phyloP scores from a whole-genome alignment of 1,140 invertebrate species.

The Harlomillsia oculata region DNA sequence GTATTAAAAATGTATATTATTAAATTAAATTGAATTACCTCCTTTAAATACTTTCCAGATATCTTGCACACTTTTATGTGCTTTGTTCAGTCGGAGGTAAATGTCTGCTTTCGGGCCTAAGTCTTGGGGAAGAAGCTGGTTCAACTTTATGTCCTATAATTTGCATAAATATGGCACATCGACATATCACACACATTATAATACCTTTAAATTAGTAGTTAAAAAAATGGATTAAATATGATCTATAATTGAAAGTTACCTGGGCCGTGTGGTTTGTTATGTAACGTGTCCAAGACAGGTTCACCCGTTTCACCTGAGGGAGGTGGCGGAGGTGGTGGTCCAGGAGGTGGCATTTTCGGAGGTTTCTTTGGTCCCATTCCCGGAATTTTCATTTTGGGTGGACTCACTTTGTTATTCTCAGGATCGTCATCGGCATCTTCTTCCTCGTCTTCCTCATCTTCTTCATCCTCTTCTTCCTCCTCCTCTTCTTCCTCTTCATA shows the following conservation, averaged over 20 bases:
- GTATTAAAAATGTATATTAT: too few species aligned
- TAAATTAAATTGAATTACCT: too few species aligned
- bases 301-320: background rate
- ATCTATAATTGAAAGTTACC: background rate
- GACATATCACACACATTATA: background rate
- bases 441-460: conserved; percentile 5
- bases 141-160: conserved; percentile 1
- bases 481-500: background rate
- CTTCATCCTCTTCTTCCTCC: background rate
- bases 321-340: too few species aligned
- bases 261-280: background rate
- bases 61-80: conserved; percentile 11
- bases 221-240: background rate
- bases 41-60: conserved; percentile 16
- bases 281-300: background rate
- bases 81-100: conserved; percentile 13
- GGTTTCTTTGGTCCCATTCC: background rate
- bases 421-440: conserved; percentile 5
- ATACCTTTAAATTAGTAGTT: background rate
- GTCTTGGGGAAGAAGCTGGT: background rate
- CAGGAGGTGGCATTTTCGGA: too few species aligned
- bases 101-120: conserved; percentile 10
- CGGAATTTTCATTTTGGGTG: conserved; percentile 7
- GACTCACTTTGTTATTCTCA: conserved; percentile 9
- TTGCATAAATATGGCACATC: background rate